Percentiles rank a stretch among this genome's conserved stretches.
Conservation (phyloP, 2,113 vertebrate species). For the Sinocyclocheilus rhinocerous region DNA sequence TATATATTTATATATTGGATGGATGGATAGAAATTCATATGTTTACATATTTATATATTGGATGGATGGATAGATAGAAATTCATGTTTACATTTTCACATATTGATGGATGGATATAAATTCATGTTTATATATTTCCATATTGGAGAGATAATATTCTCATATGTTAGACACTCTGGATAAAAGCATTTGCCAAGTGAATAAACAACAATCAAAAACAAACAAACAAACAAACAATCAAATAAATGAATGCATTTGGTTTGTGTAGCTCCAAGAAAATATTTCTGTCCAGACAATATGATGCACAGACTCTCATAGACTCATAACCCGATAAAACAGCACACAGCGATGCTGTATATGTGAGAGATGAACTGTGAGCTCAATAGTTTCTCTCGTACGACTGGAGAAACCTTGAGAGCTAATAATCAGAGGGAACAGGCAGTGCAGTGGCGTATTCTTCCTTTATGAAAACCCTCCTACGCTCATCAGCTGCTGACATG, state of each 20-base stretch:
- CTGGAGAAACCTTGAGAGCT: conserved; percentile 34
- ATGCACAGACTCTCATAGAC: neutral
- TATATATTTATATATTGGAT: no score
- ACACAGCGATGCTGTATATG: neutral
- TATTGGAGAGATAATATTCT: no score
- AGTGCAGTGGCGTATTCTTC: neutral
- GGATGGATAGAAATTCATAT: no score
- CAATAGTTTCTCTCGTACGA: conserved; percentile 2
- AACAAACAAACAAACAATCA: neutral
- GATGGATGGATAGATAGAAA: neutral
- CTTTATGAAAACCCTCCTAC: neutral
- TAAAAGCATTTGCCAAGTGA: no score
- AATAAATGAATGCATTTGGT: neutral
- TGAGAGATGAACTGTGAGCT: neutral
- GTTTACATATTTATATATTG: no score
- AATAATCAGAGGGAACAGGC: conserved; percentile 2
- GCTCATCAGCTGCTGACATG: conserved; percentile 5
- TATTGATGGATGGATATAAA: neutral
- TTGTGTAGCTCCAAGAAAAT: neutral
- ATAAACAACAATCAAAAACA: no score
- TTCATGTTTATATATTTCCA: no score
- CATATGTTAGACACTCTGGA: no score
- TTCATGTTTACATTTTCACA: no score
- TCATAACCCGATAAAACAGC: neutral
- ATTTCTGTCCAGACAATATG: neutral